These are phyloP conservation scores for Ifrita kowaldi DNA, from an alignment of 2,113 vertebrate genomes.

Conservation along the genomic window DNA sequence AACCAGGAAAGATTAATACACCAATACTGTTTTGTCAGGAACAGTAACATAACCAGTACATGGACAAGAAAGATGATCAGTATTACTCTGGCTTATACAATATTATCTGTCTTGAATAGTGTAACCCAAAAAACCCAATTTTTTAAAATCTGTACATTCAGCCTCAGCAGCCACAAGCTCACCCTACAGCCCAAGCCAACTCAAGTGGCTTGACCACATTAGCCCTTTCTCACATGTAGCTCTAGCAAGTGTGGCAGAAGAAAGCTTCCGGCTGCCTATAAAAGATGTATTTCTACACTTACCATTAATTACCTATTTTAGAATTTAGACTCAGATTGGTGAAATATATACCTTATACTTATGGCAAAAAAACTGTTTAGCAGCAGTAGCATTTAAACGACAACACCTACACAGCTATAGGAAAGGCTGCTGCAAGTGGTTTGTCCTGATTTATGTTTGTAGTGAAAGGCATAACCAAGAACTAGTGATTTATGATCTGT, in stretches of 20 bases:
- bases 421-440: not conserved
- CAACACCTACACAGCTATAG: not conserved
- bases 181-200: not conserved
- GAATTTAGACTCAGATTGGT: not conserved
- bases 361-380: not conserved
- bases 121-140: not conserved
- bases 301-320: not conserved
- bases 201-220: not conserved
- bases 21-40: not conserved
- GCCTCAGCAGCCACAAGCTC: not conserved
- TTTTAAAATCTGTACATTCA: not conserved
- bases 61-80: not conserved
- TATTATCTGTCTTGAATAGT: not conserved
- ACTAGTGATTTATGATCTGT: not conserved
- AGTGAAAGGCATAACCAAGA: not conserved
- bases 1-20: not conserved
- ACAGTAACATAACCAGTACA: not conserved
- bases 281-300: not conserved
- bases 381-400: not conserved
- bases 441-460: not conserved
- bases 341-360: not conserved
- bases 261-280: not conserved
- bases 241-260: not conserved
- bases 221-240: not conserved
- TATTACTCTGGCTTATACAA: not conserved